phyloP scores from a whole-genome alignment of 2,113 vertebrate genomes.

The Rhegmatorhina hoffmannsi region DNA sequence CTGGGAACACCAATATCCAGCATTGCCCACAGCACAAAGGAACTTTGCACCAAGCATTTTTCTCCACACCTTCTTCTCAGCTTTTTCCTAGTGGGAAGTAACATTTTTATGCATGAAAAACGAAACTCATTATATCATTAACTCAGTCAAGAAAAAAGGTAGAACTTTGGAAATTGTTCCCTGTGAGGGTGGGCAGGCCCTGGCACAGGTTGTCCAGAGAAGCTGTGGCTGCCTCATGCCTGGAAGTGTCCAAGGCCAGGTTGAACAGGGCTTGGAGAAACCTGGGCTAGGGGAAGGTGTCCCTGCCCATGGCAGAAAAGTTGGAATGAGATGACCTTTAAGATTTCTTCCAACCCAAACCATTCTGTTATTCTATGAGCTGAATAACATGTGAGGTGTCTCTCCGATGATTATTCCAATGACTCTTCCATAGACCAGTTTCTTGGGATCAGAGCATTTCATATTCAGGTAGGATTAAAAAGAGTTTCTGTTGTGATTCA shows the following conservation, averaged over 20 bases:
- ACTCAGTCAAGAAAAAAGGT: neutral
- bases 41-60: neutral
- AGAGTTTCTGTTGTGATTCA: neutral
- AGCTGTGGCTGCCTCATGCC: neutral
- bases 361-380: neutral
- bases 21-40: neutral
- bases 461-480: neutral
- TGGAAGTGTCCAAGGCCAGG: neutral
- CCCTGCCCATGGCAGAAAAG: neutral
- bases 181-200: fast-evolving
- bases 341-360: neutral
- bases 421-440: neutral
- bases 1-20: neutral
- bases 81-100: neutral
- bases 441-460: neutral
- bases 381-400: neutral
- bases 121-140: fast-evolving
- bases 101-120: neutral
- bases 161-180: neutral
- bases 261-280: fast-evolving
- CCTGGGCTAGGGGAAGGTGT: fast-evolving
- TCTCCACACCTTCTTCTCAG: neutral
- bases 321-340: fast-evolving
- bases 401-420: neutral
- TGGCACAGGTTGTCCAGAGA: neutral